These are phyloP conservation scores for Mionectes macconnelli DNA, from an alignment of 2,113 vertebrate genomes.

Conservation along the genomic window DNA sequence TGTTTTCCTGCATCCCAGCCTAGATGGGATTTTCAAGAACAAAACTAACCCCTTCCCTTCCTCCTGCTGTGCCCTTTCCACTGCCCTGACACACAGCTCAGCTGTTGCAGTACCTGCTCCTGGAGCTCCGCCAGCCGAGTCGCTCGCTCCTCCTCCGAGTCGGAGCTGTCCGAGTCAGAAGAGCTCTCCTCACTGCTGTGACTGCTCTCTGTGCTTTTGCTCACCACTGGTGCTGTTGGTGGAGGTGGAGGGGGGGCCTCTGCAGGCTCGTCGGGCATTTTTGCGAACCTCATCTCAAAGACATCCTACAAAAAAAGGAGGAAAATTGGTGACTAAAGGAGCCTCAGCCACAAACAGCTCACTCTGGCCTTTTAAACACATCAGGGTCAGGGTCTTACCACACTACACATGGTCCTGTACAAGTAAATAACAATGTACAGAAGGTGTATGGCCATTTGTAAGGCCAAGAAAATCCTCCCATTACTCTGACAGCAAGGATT, in stretches of 20 bases:
- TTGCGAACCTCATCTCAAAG: constrained; percentile 95
- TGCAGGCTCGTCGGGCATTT: constrained; percentile 88
- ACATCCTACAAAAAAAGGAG: constrained; percentile 76
- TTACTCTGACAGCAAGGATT: background rate
- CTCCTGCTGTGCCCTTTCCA: background rate
- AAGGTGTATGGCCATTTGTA: background rate
- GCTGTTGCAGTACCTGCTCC: constrained; percentile 80
- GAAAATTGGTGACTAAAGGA: background rate
- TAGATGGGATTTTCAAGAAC: background rate
- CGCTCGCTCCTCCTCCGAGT: constrained; percentile 85
- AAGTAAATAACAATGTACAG: background rate
- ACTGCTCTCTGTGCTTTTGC: constrained; percentile 86
- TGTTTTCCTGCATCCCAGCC: background rate
- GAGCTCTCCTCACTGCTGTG: constrained; percentile 84
- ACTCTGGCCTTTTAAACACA: background rate
- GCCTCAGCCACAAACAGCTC: background rate
- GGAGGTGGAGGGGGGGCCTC: constrained; percentile 68
- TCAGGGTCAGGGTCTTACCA: background rate
- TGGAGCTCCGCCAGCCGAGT: constrained; percentile 85
- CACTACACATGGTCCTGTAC: too few relatives aligned
- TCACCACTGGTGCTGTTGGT: constrained; percentile 64
- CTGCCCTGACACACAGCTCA: fast-evolving
- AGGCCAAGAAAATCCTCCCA: background rate
- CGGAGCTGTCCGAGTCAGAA: constrained; percentile 78
- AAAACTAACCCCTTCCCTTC: background rate